These are phyloP conservation scores for Acrocyrtus sp. DNA, from an alignment of 2,888 invertebrate genomes.

Conservation along the genomic window DNA sequence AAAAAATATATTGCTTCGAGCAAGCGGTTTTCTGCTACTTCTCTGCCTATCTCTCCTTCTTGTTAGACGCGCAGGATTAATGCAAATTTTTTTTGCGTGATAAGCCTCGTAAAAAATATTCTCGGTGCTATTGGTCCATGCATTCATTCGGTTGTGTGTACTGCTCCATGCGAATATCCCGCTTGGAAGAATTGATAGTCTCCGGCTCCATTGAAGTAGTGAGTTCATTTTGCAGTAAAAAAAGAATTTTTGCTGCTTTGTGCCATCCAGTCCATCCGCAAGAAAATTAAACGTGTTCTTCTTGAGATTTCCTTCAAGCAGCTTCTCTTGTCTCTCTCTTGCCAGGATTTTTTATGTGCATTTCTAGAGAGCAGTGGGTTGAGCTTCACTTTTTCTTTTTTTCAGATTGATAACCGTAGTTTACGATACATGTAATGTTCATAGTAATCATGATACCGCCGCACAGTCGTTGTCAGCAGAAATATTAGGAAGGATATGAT, in stretches of 20 bases:
- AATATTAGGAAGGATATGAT: not conserved
- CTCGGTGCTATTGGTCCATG: no score
- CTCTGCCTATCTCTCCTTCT: no score
- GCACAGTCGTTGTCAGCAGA: constrained; percentile 31
- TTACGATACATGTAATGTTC: constrained; percentile 2
- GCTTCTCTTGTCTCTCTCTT: not conserved
- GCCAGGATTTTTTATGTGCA: no score
- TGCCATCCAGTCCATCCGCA: not conserved
- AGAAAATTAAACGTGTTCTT: not conserved
- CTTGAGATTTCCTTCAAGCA: not conserved
- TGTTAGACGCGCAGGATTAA: not conserved
- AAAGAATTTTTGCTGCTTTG: not conserved
- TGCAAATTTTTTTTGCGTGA: not conserved
- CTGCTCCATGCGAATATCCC: no score
- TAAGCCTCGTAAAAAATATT: constrained; percentile 15
- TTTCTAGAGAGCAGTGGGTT: not conserved
- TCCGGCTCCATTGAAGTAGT: not conserved
- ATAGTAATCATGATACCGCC: constrained; percentile 1
- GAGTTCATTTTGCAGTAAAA: not conserved
- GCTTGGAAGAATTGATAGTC: not conserved
- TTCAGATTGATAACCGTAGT: constrained; percentile 22
- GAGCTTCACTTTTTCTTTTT: no score
- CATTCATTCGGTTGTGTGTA: no score
- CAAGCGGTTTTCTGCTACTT: no score
- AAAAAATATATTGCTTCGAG: no score